Evolutionary conservation across 2,797 vertebrate genomes (phyloP).

Genomic region (Tokudaia muenninki): DNA sequence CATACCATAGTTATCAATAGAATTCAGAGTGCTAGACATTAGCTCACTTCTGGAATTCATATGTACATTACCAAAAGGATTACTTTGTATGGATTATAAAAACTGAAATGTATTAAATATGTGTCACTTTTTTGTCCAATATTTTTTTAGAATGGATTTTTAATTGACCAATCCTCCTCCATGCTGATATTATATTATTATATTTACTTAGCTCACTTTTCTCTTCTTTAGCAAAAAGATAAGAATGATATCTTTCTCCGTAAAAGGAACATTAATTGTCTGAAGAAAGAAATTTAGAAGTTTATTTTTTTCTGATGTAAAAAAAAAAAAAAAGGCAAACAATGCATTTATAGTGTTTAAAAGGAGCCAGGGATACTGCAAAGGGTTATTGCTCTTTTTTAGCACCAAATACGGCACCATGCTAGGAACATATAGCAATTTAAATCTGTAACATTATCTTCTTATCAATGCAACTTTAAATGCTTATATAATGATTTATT

Average conservation of each 20-base stretch:
- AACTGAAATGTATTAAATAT: background rate
- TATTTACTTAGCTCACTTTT: conserved; percentile 5
- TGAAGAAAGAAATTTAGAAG: background rate
- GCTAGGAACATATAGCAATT: background rate
- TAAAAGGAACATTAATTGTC: background rate
- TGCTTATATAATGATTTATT: conserved; percentile 11
- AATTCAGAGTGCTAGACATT: background rate
- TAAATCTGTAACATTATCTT: conserved; percentile 1
- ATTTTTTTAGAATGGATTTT: conserved; percentile 23
- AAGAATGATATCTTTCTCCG: background rate
- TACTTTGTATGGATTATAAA: background rate
- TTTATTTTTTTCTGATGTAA: background rate
- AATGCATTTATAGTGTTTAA: background rate
- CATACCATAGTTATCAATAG: background rate
- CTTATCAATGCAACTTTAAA: conserved; percentile 20
- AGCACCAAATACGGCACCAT: background rate
- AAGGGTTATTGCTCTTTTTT: background rate
- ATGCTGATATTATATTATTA: background rate
- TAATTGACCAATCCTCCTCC: background rate
- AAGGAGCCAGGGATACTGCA: background rate
- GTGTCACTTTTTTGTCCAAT: background rate
- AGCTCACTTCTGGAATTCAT: background rate
- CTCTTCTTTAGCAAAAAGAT: background rate
- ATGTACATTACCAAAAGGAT: background rate
- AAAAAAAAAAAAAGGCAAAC: background rate